Percentiles rank a stretch among this genome's conserved stretches.
Evolutionary conservation across 2,888 invertebrate species (phyloP).

Genomic region (Diarsia dahlii): DNA sequence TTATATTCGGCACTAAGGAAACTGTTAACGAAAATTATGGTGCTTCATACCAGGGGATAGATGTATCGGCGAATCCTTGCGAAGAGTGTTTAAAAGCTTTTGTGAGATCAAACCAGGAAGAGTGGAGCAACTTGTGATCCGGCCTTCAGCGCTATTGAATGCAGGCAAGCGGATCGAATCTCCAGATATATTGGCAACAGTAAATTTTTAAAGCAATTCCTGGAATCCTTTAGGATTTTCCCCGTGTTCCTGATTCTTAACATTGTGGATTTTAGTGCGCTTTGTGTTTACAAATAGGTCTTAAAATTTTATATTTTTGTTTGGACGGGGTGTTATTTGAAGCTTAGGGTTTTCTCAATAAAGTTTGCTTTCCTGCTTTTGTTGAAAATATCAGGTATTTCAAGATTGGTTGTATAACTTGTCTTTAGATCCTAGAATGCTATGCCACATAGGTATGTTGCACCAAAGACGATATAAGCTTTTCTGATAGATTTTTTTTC

Average conservation of each 20-base stretch:
- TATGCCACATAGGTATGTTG: too few species aligned
- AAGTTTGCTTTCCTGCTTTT: background rate
- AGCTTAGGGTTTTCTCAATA: background rate
- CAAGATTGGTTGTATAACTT: background rate
- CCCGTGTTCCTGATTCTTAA: conserved; percentile 57
- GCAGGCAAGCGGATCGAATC: conserved; percentile 60
- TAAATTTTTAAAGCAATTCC: conserved; percentile 63
- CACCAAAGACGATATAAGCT: background rate
- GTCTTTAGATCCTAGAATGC: too few species aligned
- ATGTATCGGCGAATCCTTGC: conserved; percentile 72
- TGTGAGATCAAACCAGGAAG: conserved; percentile 69
- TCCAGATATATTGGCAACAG: conserved; percentile 61
- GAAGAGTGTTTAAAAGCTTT: conserved; percentile 77
- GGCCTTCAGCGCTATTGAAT: conserved; percentile 66
- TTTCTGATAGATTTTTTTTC: background rate
- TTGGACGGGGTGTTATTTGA: background rate
- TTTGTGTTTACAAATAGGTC: conserved; percentile 47
- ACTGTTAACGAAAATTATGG: conserved; percentile 79
- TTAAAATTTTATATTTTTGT: conserved; percentile 30
- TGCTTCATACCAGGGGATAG: conserved; percentile 66
- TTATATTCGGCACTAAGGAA: conserved; percentile 73
- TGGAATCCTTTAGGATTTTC: conserved; percentile 59
- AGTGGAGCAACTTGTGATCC: conserved; percentile 68
- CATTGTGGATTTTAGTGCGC: conserved; percentile 43
- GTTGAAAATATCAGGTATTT: background rate